Conservation (phyloP, 2,113 vertebrate species). For the Syngnathus scovelli region DNA sequence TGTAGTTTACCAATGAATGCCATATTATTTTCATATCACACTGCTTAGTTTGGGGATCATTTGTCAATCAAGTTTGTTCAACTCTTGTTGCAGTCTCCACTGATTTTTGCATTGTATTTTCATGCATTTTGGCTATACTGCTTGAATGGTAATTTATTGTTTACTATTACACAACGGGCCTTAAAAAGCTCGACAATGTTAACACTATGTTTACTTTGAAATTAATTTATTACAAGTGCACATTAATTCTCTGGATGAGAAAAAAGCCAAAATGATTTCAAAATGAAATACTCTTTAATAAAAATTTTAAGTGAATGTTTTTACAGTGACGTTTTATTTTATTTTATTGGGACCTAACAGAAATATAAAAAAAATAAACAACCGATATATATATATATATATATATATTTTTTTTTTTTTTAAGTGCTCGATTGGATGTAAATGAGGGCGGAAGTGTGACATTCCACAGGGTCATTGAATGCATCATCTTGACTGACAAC, state of each 20-base stretch:
- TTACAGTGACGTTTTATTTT: slow-evolving; percentile 1
- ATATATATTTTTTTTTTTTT: too few relatives aligned
- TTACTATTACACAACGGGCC: slow-evolving; percentile 78
- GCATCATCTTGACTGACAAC: slow-evolving; percentile 5
- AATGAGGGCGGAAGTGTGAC: fast-evolving
- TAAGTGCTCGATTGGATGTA: background rate
- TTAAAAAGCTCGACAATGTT: slow-evolving; percentile 87
- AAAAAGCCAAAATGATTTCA: slow-evolving; percentile 75
- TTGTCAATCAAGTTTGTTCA: slow-evolving; percentile 21
- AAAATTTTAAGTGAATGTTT: slow-evolving; percentile 40
- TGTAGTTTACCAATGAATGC: background rate
- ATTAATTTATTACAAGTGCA: slow-evolving; percentile 91
- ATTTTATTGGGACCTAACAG: too few relatives aligned
- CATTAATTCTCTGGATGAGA: slow-evolving; percentile 78
- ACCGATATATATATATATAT: too few relatives aligned
- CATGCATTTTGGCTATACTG: slow-evolving; percentile 50
- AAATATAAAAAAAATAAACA: too few relatives aligned
- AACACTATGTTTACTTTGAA: slow-evolving; percentile 75
- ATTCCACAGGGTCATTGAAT: background rate
- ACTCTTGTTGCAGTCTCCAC: slow-evolving; percentile 25
- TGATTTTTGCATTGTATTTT: slow-evolving; percentile 32
- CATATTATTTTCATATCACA: slow-evolving; percentile 20
- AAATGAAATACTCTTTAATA: slow-evolving; percentile 74
- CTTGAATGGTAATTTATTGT: slow-evolving; percentile 73
- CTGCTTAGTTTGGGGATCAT: slow-evolving; percentile 27